Percentiles rank a stretch among this genome's conserved stretches.
phyloP scores from a whole-genome alignment of 35 echinoderm and acorn worm species.

The Amphiura filiformis region DNA sequence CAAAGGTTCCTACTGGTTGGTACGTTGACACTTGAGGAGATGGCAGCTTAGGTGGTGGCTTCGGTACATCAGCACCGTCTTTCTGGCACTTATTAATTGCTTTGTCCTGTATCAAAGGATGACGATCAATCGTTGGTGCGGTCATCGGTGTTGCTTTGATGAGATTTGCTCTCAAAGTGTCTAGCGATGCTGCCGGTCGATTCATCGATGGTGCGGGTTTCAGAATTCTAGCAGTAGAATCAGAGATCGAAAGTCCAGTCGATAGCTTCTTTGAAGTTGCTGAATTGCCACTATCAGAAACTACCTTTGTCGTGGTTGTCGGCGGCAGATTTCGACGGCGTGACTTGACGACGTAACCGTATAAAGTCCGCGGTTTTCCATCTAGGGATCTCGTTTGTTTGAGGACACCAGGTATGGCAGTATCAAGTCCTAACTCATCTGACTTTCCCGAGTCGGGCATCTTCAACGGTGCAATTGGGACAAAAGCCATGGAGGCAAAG shows the following conservation, averaged over 20 bases:
- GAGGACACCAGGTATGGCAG: not conserved
- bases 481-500: not conserved
- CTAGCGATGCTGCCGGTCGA: not conserved
- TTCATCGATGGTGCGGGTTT: not conserved
- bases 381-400: not conserved
- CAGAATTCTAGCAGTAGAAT: not conserved
- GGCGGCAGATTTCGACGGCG: not conserved
- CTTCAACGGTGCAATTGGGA: not conserved
- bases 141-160: not conserved
- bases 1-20: too few relatives aligned
- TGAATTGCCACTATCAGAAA: not conserved
- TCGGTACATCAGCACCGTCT: too few relatives aligned
- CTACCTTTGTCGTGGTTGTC: not conserved
- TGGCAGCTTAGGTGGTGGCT: too few relatives aligned
- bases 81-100: too few relatives aligned
- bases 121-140: not conserved
- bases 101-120: not conserved
- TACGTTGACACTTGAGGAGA: too few relatives aligned
- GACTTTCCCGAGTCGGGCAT: not conserved
- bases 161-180: not conserved
- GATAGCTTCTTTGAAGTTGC: not conserved
- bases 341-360: not conserved
- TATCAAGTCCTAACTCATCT: not conserved
- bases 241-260: not conserved
- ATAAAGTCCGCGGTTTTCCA: not conserved